These are phyloP conservation scores for Lepus townsendii DNA, from an alignment of 2,797 vertebrate genomes.

Conservation along the genomic window DNA sequence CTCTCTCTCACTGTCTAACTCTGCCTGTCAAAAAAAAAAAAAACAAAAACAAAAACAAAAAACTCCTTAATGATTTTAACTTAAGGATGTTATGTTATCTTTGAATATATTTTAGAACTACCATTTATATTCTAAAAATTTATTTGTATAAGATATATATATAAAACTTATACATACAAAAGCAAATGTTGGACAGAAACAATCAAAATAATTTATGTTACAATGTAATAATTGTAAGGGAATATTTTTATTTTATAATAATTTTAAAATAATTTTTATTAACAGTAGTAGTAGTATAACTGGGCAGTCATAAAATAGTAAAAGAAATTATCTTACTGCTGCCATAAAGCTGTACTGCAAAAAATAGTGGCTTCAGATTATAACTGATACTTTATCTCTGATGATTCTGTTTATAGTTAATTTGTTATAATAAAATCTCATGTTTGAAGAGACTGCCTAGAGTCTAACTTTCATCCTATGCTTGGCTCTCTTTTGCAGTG, in stretches of 20 bases:
- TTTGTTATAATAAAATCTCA: conserved; percentile 33
- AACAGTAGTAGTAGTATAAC: background rate
- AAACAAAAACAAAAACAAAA: too few relatives aligned
- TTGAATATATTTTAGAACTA: conserved; percentile 20
- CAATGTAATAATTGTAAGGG: background rate
- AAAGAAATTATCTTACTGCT: conserved; percentile 35
- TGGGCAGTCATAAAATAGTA: conserved; percentile 40
- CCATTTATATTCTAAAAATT: background rate
- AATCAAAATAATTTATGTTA: conserved; percentile 43
- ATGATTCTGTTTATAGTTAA: conserved; percentile 38
- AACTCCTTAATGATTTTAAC: conserved; percentile 31
- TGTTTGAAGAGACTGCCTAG: conserved; percentile 1
- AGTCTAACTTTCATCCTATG: background rate
- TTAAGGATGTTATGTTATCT: background rate
- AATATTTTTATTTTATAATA: conserved; percentile 49
- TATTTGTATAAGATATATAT: conserved; percentile 9
- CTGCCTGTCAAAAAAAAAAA: too few relatives aligned
- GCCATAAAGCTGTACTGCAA: background rate
- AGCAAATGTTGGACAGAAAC: background rate
- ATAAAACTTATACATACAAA: background rate
- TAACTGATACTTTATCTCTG: background rate
- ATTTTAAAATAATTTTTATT: conserved; percentile 42
- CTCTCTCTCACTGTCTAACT: too few relatives aligned
- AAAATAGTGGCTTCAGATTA: conserved; percentile 3
- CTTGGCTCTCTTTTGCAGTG: background rate